Conservation (phyloP, 2,888 invertebrate genomes). For the Diaperis boleti region DNA sequence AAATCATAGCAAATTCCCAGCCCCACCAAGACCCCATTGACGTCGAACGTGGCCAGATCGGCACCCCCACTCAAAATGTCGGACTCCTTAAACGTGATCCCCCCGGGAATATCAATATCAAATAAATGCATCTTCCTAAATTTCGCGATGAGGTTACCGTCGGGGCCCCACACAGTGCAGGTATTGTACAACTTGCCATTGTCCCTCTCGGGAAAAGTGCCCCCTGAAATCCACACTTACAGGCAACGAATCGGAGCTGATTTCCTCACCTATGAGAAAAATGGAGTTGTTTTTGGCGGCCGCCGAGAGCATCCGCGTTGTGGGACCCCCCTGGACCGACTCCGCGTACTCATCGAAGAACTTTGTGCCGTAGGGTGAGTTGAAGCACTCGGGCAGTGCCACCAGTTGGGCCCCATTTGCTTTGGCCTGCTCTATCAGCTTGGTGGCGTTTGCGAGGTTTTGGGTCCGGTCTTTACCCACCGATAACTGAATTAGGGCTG, state of each 20-base stretch:
- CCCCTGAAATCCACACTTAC: slow-evolving; percentile 65
- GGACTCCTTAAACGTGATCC: slow-evolving; percentile 94
- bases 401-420: slow-evolving; percentile 74
- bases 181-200: slow-evolving; percentile 81
- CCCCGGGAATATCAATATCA: slow-evolving; percentile 94
- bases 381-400: slow-evolving; percentile 90
- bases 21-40: slow-evolving; percentile 81
- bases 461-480: slow-evolving; percentile 80
- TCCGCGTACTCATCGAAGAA: slow-evolving; percentile 87
- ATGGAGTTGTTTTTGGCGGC: slow-evolving; percentile 82
- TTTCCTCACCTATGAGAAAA: slow-evolving; percentile 72
- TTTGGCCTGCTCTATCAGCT: slow-evolving; percentile 77
- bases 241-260: not conserved
- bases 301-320: slow-evolving; percentile 77
- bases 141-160: slow-evolving; percentile 82
- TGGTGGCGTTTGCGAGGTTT: slow-evolving; percentile 81
- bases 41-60: slow-evolving; percentile 78
- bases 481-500: slow-evolving; percentile 87
- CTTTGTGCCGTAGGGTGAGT: slow-evolving; percentile 91
- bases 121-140: slow-evolving; percentile 95
- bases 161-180: slow-evolving; percentile 85
- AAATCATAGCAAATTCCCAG: slow-evolving; percentile 96
- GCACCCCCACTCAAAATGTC: slow-evolving; percentile 84
- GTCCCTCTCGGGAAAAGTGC: slow-evolving; percentile 88
- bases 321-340: slow-evolving; percentile 81